Percentiles rank a stretch among this genome's conserved stretches.
These are phyloP conservation scores for Anoncus sp. DNA, from an alignment of 2,888 invertebrate species.

Conservation along the genomic window DNA sequence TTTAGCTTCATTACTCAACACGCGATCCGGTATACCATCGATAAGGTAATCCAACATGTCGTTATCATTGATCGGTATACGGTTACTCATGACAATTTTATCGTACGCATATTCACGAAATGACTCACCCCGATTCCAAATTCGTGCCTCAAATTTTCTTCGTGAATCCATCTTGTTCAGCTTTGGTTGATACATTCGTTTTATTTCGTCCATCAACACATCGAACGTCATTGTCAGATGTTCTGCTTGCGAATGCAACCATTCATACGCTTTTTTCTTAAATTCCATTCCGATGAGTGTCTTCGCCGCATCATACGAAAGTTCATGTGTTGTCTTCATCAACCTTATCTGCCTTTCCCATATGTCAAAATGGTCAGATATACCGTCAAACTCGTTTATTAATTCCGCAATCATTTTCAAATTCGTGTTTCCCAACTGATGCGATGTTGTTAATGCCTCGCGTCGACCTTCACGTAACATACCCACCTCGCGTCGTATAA, in stretches of 20 bases:
- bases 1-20: too few species aligned
- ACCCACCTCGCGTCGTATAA: too few species aligned
- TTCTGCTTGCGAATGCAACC: slow-evolving; percentile 47
- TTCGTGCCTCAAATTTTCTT: background rate
- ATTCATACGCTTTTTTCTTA: slow-evolving; percentile 35
- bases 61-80: too few species aligned
- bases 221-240: slow-evolving; percentile 41
- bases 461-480: too few species aligned
- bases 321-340: slow-evolving; percentile 10
- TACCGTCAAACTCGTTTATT: slow-evolving; percentile 30
- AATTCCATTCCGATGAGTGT: slow-evolving; percentile 28
- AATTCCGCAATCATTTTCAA: slow-evolving; percentile 19
- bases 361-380: slow-evolving; percentile 9
- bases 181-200: background rate
- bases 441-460: too few species aligned
- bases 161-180: too few species aligned
- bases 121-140: background rate
- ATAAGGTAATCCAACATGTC: too few species aligned
- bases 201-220: background rate
- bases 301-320: slow-evolving; percentile 33
- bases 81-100: background rate
- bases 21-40: too few species aligned
- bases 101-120: slow-evolving; percentile 7
- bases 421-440: background rate
- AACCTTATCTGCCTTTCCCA: slow-evolving; percentile 1